Percentiles rank a stretch among this genome's conserved stretches.
Evolutionary conservation across 2,113 vertebrate genomes (phyloP).

Genomic region (Nothoprocta pentlandii): DNA sequence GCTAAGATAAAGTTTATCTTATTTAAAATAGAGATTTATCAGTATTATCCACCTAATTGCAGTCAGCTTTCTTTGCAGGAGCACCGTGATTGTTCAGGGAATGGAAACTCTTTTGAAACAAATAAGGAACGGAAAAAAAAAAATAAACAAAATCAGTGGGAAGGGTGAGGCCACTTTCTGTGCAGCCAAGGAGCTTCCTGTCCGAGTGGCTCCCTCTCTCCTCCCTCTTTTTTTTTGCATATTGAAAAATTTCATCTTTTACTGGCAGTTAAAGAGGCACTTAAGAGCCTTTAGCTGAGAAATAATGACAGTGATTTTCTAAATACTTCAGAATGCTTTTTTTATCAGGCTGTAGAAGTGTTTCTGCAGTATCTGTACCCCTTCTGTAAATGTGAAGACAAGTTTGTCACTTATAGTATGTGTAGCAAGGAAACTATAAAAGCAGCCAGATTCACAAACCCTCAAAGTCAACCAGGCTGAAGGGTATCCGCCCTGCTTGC

Average conservation of each 20-base stretch:
- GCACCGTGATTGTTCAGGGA: neutral
- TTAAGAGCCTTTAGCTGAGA: neutral
- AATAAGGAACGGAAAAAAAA: conserved; percentile 55
- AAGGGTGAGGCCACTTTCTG: conserved; percentile 64
- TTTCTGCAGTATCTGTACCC: neutral
- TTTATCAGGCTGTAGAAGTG: neutral
- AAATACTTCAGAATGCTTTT: neutral
- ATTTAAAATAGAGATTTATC: neutral
- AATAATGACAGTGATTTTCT: neutral
- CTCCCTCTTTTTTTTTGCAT: neutral
- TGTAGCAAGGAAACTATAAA: conserved; percentile 3
- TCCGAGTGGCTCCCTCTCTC: neutral
- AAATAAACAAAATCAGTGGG: conserved; percentile 53
- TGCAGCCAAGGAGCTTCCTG: conserved; percentile 65
- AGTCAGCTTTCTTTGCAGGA: neutral
- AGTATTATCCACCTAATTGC: neutral
- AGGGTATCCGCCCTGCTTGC: neutral
- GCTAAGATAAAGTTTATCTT: neutral
- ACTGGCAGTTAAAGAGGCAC: neutral
- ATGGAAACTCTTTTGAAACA: conserved; percentile 61
- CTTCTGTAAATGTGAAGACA: neutral
- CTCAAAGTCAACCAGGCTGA: neutral
- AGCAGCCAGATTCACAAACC: neutral
- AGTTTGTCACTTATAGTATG: neutral
- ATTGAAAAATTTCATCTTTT: neutral